Evolutionary conservation across 1,140 invertebrate species (phyloP), one percentile per base, ranked within the genome.

Genomic region (Caligus rogercresseyi): DNA sequence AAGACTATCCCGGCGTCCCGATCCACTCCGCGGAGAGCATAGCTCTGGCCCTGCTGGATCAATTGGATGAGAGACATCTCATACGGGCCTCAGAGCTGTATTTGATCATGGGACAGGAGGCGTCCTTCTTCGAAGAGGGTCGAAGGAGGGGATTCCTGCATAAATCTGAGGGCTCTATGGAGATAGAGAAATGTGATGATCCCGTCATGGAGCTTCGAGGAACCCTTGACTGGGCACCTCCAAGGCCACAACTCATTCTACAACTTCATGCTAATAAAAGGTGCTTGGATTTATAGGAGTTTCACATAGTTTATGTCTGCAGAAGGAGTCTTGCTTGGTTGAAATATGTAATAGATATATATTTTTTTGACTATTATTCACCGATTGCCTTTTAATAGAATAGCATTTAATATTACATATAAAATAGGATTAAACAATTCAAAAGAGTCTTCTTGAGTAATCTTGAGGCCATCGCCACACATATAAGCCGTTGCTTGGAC

Each of bases 181-280:
- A 43, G 7, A 7, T 11, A 11, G n/a, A 43, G 7, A 43, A 7
- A 7, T 11, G 7, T 43, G 31, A 43, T 43, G 16, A 20, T 4
- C 19, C 16, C 24, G 60, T 26, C 1, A 52, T 52, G 16, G 60
- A 18, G 26, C 52, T 62, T 26, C 13, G 60, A 20, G 60, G 60
- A n/a, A 62, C 24, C 21, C 20, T 19, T 19, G 20, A 19, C 19
- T 62, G 60, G 60, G 60, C 60, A 15, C 60, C 60, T 53, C 60
- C 60, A 1, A 53, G 60, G 54, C 60, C 60, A 13, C 60, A 62
- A 21, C 60, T 62, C 15, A 43, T 62, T 14, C 31, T 62, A 13
- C 24, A 56, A 23, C 20, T 23, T 56, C 54, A 56, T 56, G 54
- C 24, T 20, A n/a, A 56, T 20, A 56, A 56, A 56, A 56, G 24